A percentile compares a stretch with the other conserved stretches of the same genome.
Evolutionary conservation across 1,140 invertebrate genomes (phyloP).

Genomic region (Tetraneura akinire): DNA sequence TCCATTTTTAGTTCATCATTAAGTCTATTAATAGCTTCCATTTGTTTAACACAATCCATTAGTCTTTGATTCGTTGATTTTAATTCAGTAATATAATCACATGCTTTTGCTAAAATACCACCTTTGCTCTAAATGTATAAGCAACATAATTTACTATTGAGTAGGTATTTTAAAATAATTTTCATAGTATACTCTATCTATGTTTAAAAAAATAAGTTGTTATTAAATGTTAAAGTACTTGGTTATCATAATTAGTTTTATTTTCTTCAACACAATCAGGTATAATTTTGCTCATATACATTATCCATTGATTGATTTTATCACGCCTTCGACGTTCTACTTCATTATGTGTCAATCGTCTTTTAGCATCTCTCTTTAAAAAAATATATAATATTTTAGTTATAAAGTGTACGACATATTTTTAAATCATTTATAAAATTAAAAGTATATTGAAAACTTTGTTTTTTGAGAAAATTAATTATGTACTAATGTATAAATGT

Average conservation of each 20-base stretch:
- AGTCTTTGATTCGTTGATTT: constrained; percentile 72
- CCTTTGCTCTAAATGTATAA: constrained; percentile 93
- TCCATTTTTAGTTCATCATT: constrained; percentile 54
- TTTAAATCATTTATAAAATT: no score
- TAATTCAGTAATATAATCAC: constrained; percentile 90
- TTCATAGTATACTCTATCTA: no score
- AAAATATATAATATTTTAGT: neutral
- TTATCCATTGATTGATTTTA: constrained; percentile 76
- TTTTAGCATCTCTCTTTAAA: constrained; percentile 60
- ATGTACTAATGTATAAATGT: no score
- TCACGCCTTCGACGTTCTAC: constrained; percentile 66
- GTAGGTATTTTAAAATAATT: no score
- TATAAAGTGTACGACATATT: no score
- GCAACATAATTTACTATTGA: no score
- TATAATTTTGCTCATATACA: constrained; percentile 69
- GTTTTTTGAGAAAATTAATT: no score
- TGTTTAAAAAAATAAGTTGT: no score
- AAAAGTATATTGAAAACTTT: no score
- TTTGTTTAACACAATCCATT: constrained; percentile 55
- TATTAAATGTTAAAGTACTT: constrained; percentile 57
- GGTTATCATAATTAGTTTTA: constrained; percentile 63
- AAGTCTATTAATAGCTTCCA: constrained; percentile 55
- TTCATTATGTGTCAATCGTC: constrained; percentile 66
- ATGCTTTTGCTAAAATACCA: constrained; percentile 92
- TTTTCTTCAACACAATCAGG: constrained; percentile 61